Conservation (phyloP, 2,888 invertebrate genomes). For the Argynnis bischoffii region DNA sequence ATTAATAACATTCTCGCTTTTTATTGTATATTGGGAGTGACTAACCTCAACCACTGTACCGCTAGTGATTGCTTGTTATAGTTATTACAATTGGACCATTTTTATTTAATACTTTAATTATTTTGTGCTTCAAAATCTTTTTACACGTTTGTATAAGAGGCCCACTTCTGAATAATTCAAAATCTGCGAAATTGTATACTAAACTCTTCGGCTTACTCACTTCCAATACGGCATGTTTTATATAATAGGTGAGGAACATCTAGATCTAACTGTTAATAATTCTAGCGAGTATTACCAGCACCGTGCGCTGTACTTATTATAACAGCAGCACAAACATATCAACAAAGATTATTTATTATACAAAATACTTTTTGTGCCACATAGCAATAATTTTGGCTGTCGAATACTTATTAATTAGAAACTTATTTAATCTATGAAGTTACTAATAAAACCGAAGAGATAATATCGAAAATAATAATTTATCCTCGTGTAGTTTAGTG, state of each 20-base stretch:
- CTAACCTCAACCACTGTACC: slow-evolving; percentile 9
- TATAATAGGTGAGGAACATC: slow-evolving; percentile 2
- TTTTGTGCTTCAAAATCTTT: slow-evolving; percentile 2
- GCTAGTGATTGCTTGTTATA: not conserved
- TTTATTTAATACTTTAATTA: not conserved
- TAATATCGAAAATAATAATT: not conserved
- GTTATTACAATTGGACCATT: slow-evolving; percentile 1
- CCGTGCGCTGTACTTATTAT: slow-evolving; percentile 22
- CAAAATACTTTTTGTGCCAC: not conserved
- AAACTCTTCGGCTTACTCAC: slow-evolving; percentile 15
- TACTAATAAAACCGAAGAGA: not conserved
- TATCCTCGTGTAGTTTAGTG: not conserved
- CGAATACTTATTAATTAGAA: too few species aligned
- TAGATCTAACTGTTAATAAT: not conserved
- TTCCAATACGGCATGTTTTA: slow-evolving; percentile 20
- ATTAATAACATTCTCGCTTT: slow-evolving; percentile 30
- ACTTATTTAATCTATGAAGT: not conserved
- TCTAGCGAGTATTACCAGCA: slow-evolving; percentile 20
- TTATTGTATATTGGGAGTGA: slow-evolving; percentile 29
- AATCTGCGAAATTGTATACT: too few species aligned
- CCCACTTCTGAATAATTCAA: too few species aligned
- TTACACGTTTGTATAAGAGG: not conserved
- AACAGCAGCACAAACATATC: slow-evolving; percentile 27
- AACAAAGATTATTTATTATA: slow-evolving; percentile 18
- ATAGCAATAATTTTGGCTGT: not conserved